Evolutionary conservation across 2,797 vertebrate genomes (phyloP), one percentile per base, ranked within the genome.

Genomic region (Morus bassanus): DNA sequence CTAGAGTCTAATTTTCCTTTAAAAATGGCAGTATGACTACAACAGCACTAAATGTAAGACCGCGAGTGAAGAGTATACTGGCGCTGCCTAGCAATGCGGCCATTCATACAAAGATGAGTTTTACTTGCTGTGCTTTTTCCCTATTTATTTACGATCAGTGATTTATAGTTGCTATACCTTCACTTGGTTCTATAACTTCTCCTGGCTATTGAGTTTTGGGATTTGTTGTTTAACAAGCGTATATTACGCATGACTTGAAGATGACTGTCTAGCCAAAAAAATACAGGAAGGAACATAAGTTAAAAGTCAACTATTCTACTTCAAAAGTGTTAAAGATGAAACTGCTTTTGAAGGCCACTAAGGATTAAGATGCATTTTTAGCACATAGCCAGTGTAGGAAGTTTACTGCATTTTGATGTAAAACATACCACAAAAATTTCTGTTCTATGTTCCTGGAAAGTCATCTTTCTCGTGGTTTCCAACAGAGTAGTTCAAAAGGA

Each of bases 291-390:
- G 79, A 81, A 61, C 30, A 2, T 63, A 82, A 89, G 43, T 92
- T 87, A 82, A 27, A 86, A 92, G 72, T 78, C 63, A 91, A 78
- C 57, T 30, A 33, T 48, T 90, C 27, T 60, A 67, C 75, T 91
- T 91, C 37, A 73, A 13, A 74, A 60, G 77, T 63, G 48, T 63
- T 85, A 54, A 74, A 79, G 77, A 93, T 81, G 28, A 89, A 92
- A 77, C 64, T 92, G 28, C 56, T 87, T 92, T 53, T 83, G 87
- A 76, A 87, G 70, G 81, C 89, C 74, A 79, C 41, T 56, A 46
- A 95, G 85, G 74, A 89, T 89, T 79, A 89, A 80, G 75, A 70
- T 77, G 17, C n/a, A 70, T 85, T 93, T 96, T 91, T 72, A 79
- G 56, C 43, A 68, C 2, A 2, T 27, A 87, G 50, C 43, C 57